phyloP scores from a whole-genome alignment of 1,140 invertebrate genomes.

The Triops longicaudatus region DNA sequence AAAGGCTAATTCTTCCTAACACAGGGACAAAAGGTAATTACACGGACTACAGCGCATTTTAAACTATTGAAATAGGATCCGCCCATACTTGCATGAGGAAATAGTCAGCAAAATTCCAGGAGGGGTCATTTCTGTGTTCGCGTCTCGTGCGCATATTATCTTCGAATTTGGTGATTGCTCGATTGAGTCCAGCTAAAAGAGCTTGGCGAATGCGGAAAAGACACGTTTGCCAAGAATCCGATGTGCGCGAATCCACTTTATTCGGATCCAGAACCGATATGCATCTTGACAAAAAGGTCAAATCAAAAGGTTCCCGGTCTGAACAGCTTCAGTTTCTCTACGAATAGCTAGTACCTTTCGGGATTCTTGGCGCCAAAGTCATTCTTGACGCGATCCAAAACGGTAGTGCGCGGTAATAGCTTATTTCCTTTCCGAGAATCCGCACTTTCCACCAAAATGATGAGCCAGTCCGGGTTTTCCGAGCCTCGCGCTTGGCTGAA shows the following conservation, averaged over 20 bases:
- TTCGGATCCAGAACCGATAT: constrained; percentile 82
- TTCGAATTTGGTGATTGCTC: constrained; percentile 75
- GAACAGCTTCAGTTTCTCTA: neutral
- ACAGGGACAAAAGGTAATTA: constrained; percentile 30
- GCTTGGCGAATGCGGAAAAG: constrained; percentile 72
- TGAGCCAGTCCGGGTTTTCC: constrained; percentile 71
- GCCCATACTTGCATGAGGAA: constrained; percentile 72
- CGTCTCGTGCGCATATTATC: constrained; percentile 81
- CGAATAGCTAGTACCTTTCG: constrained; percentile 50
- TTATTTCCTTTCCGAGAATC: constrained; percentile 88
- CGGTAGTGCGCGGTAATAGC: constrained; percentile 80
- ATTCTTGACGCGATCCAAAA: constrained; percentile 85
- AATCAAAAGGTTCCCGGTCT: constrained; percentile 22
- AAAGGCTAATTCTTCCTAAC: constrained; percentile 88
- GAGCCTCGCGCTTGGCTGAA: constrained; percentile 41
- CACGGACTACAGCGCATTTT: neutral
- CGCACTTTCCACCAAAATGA: constrained; percentile 83
- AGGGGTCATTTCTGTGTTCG: constrained; percentile 77
- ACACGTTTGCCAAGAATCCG: constrained; percentile 79
- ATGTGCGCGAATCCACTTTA: constrained; percentile 74
- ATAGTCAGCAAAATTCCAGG: constrained; percentile 92
- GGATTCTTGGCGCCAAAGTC: constrained; percentile 85
- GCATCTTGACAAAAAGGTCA: constrained; percentile 56
- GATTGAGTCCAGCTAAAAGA: constrained; percentile 77
- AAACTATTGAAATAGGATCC: neutral